Percentiles rank a stretch among this genome's conserved stretches.
Evolutionary conservation across 2,888 invertebrate genomes (phyloP).

Genomic region (Nebria salina): DNA sequence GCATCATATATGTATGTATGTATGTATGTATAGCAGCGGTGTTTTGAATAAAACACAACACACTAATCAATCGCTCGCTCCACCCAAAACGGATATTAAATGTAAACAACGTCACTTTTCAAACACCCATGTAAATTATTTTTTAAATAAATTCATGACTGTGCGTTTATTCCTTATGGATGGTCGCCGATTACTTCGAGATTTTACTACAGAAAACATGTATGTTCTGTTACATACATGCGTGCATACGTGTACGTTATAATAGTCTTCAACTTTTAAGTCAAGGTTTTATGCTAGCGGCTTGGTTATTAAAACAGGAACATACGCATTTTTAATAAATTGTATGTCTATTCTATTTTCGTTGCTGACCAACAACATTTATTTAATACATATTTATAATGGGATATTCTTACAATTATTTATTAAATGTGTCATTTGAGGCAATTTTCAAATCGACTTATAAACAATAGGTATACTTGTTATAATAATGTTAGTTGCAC

Average conservation of each 20-base stretch:
- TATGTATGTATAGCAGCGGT: not conserved
- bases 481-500: not conserved
- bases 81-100: slow-evolving; percentile 17
- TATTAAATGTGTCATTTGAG: not conserved
- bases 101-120: slow-evolving; percentile 23
- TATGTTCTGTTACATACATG: too few relatives aligned
- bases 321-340: not conserved
- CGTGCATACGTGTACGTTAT: too few relatives aligned
- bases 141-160: slow-evolving; percentile 42
- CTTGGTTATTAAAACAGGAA: not conserved
- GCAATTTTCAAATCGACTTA: not conserved
- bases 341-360: not conserved
- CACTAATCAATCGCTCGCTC: slow-evolving; percentile 13
- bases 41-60: not conserved
- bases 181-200: not conserved
- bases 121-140: slow-evolving; percentile 38
- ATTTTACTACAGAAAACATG: not conserved
- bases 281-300: not conserved
- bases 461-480: not conserved
- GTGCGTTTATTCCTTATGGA: not conserved
- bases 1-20: not conserved
- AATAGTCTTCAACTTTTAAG: not conserved
- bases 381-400: too few relatives aligned
- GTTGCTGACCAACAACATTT: too few relatives aligned
- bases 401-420: not conserved